Evolutionary conservation across 2,797 vertebrate species (phyloP).

Genomic region (Muscicapa comitata): DNA sequence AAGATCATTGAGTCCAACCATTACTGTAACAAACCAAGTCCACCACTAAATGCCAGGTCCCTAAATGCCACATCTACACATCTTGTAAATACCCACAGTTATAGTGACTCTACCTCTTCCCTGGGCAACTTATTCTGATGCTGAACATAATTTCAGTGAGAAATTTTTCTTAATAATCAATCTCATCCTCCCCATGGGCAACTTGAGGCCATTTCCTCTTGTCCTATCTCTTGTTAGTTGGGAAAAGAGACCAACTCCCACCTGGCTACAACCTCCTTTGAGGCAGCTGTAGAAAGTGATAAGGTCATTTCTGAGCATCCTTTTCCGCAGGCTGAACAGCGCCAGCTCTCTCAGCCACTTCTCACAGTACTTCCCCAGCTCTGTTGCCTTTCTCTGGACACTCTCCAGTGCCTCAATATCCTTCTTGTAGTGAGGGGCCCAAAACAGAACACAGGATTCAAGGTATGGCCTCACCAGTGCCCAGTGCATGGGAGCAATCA

Average conservation of each 20-base stretch:
- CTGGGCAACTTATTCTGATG: background rate
- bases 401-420: accelerated
- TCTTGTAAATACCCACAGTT: background rate
- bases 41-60: background rate
- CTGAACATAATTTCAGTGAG: background rate
- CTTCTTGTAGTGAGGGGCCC: background rate
- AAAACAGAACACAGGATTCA: background rate
- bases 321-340: background rate
- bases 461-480: accelerated
- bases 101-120: background rate
- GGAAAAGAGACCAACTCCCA: background rate
- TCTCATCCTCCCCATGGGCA: background rate
- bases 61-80: background rate
- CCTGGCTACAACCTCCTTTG: background rate
- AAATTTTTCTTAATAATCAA: background rate
- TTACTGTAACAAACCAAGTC: background rate
- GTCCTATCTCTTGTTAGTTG: too few species aligned
- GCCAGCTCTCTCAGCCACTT: background rate
- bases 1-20: background rate
- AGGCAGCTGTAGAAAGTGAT: accelerated
- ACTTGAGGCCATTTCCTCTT: background rate
- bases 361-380: background rate
- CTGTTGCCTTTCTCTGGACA: accelerated
- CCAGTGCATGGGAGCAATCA: accelerated
- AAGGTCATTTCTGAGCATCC: background rate